Evolutionary conservation across 2,888 invertebrate genomes (phyloP), one percentile per base, ranked within the genome.

Genomic region (Ditylenchus weischeri): DNA sequence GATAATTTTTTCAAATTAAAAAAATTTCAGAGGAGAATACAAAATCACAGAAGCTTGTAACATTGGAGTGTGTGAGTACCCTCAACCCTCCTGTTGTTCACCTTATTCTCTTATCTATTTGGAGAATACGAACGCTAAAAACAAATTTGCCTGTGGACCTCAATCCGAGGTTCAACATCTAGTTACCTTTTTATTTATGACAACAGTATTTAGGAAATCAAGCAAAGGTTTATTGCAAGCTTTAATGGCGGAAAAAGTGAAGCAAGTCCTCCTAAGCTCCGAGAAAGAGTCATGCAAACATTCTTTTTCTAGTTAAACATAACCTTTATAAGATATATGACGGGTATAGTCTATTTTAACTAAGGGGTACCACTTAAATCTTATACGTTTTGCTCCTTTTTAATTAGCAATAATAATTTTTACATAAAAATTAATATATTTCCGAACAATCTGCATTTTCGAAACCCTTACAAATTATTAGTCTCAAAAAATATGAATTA

Each of bases 71-170:
- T 76, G 76, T 57, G 61, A 58, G 29, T 76, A 71, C 63, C 75
- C 76, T 4, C 49, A 62, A n/a, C 71, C 76, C 3, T 72, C 75
- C 13, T 75, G 75, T 59, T 76, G 76, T 58, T 69, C 69, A 21
- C 76, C 76, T 43, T 75, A 63, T 57, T 57, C 57, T 1, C 65
- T 76, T 65, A 70, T 76, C 29, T 76, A 74, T 58, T 58, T 69
- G 29, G 69, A 76, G 59, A n/a, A n/a, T n/a, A n/a, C n/a, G n/a
- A n/a, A n/a, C n/a, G n/a, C n/a, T n/a, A n/a, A n/a, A n/a, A 68
- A 64, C 21, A 66, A 69, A 19, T 75, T 76, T 59, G 75, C 72
- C 4, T 76, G 76, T 65, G 76, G 76, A 11, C 76, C 76, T 11
- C 71, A 72, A 43, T 54, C 48, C n/a, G 60, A 75, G 36, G 71